These are phyloP conservation scores for Aphelocoma californica DNA, from an alignment of 2,797 vertebrate genomes.

Conservation along the genomic window DNA sequence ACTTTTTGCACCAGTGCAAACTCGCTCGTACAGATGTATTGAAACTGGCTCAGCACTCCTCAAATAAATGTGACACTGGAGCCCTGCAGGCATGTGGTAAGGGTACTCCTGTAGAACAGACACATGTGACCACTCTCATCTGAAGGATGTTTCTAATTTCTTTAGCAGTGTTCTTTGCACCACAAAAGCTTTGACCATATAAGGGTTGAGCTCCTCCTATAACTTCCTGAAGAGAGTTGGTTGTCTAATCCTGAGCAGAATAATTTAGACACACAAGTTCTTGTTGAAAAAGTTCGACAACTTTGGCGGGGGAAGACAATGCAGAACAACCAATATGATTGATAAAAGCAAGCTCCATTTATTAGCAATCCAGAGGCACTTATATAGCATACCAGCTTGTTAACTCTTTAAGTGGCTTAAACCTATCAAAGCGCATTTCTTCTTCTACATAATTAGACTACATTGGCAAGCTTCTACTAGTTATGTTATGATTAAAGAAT, in stretches of 20 bases:
- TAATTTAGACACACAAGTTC: not conserved
- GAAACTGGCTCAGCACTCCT: not conserved
- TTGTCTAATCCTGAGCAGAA: not conserved
- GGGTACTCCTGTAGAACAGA: not conserved
- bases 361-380: no score
- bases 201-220: not conserved
- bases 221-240: not conserved
- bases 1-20: not conserved
- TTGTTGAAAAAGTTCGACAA: not conserved
- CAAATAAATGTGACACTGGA: not conserved
- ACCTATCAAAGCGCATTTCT: no score
- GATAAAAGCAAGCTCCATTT: no score
- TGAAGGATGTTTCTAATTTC: not conserved
- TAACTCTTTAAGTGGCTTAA: no score
- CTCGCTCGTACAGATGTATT: not conserved
- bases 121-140: not conserved
- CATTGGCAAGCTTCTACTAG: no score
- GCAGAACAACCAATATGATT: no score
- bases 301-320: no score
- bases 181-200: not conserved
- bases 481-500: no score
- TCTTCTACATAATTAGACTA: no score
- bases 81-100: not conserved
- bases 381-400: no score
- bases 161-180: not conserved